Base-by-base conservation (phyloP, 2,113 vertebrate genomes). In the Platysternon megacephalum region DNA sequence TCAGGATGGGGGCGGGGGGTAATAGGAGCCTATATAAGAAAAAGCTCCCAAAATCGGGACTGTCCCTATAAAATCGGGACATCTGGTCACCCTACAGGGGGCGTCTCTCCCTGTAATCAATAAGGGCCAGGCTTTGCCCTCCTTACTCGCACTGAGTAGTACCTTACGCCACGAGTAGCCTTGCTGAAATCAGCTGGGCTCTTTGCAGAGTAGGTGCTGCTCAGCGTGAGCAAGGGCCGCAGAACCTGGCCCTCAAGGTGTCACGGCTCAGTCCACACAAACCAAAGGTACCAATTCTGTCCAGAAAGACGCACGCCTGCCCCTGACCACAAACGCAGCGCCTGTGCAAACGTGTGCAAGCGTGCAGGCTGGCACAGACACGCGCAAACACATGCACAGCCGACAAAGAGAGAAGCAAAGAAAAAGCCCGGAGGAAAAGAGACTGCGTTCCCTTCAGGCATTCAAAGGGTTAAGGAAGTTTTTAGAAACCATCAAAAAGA, bases 381-480 rank as follows among this genome's bases (percentile, higher is more conserved):
- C 11, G 9, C 16, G 83, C 68, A 29, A 32, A 22, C 61, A 68
- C 32, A 19, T 7, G 53, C 91, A 24, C 17, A 14, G 82, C 85
- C 16, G 58, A 32, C 58, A 14, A 35, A 14, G 3, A 14, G 35
- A 14, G 8, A 79, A 80, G 82, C 2, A 0, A 28, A 74, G 78
- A 35, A 85, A 92, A 82, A 28, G 56, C 72, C 76, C 42, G 0
- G 0, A 24, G 79, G 19, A 88, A 26, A 28, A 44, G 81, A 61
- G 53, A 17, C 82, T 56, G 61, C 9, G 79, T 84, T 89, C 65
- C 26, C 48, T 3, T 21, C 91, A 42, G n/a, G 68, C 26, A 52
- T 35, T 53, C 48, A 8, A 91, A 89, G 94, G 35, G 93, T 96
- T 96, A 95, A 96, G 81, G 72, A 52, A 51, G 65, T 94, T 26